Percentiles rank a stretch among this genome's conserved stretches.
Conservation (phyloP, 2,888 invertebrate species). For the Unio pictorum region DNA sequence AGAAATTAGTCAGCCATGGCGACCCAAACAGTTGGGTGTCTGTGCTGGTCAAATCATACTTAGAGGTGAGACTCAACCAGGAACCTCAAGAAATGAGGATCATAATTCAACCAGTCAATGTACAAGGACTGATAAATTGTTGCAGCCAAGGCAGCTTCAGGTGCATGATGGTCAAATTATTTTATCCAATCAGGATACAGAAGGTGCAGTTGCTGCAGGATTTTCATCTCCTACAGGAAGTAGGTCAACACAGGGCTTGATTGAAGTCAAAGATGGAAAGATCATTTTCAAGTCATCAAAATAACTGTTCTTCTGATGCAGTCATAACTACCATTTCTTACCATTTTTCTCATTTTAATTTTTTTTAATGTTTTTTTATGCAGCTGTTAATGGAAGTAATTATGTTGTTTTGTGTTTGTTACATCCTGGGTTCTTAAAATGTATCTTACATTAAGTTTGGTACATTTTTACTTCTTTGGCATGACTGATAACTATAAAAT, state of each 20-base stretch:
- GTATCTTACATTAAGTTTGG: too few relatives aligned
- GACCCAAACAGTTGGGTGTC: conserved; percentile 35
- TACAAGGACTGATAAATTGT: conserved; percentile 6
- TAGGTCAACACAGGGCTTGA: conserved; percentile 32
- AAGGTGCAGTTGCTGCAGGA: conserved; percentile 5
- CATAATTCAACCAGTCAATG: conserved; percentile 14
- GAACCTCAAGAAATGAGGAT: conserved; percentile 23
- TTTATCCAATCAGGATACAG: conserved; percentile 15
- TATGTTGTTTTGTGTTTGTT: too few relatives aligned
- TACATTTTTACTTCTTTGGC: too few relatives aligned
- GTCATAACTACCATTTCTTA: too few relatives aligned
- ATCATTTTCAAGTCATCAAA: conserved; percentile 37
- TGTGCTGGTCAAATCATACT: conserved; percentile 40
- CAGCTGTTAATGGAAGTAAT: too few relatives aligned
- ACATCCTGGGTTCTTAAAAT: too few relatives aligned
- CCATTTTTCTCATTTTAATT: too few relatives aligned
- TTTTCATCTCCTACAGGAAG: conserved; percentile 5
- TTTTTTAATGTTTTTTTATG: too few relatives aligned
- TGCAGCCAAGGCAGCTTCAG: conserved; percentile 29
- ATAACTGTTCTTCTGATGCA: too few relatives aligned
- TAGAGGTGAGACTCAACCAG: conserved; percentile 25
- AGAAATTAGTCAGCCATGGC: conserved; percentile 10
- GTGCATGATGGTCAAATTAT: conserved; percentile 38
- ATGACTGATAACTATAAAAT: too few relatives aligned
- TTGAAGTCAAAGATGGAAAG: conserved; percentile 48